These are phyloP conservation scores for Gymnothorax javanicus DNA, from an alignment of 2,797 vertebrate species.

Conservation along the genomic window DNA sequence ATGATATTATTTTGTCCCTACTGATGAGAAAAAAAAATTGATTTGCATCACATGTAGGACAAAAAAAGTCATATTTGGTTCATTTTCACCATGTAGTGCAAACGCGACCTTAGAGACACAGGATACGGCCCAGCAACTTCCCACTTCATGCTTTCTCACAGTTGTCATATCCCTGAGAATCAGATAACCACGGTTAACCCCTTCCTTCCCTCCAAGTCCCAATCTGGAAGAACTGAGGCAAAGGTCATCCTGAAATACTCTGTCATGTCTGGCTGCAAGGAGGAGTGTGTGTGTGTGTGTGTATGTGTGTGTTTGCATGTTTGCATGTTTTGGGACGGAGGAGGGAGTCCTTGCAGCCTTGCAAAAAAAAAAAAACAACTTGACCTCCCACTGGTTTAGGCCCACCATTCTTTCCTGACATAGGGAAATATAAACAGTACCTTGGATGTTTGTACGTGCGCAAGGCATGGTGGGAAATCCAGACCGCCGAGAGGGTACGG, in stretches of 20 bases:
- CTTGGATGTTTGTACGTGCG: not conserved
- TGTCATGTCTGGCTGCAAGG: conserved; percentile 50
- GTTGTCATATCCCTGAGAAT: conserved; percentile 44
- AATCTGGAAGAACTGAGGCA: conserved; percentile 47
- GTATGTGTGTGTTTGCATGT: no score
- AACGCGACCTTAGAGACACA: conserved; percentile 48
- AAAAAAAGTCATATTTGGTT: no score
- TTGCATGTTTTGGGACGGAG: conserved; percentile 28
- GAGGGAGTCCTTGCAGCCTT: conserved; percentile 67
- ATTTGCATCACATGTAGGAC: no score
- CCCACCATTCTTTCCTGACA: not conserved
- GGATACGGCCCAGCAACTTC: conserved; percentile 57
- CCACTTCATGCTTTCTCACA: conserved; percentile 48
- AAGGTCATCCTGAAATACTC: conserved; percentile 50
- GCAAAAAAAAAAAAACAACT: conserved; percentile 38
- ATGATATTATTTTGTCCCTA: no score
- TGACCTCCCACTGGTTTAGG: conserved; percentile 33
- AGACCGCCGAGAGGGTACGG: not conserved
- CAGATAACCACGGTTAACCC: conserved; percentile 61
- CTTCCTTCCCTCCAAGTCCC: conserved; percentile 55
- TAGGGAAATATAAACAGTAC: not conserved
- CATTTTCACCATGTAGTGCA: no score
- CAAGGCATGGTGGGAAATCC: not conserved
- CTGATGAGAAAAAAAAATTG: no score
- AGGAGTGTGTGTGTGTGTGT: not conserved